These are phyloP conservation scores for Rhincodon typus DNA, from an alignment of 2,797 vertebrate genomes.

Conservation along the genomic window DNA sequence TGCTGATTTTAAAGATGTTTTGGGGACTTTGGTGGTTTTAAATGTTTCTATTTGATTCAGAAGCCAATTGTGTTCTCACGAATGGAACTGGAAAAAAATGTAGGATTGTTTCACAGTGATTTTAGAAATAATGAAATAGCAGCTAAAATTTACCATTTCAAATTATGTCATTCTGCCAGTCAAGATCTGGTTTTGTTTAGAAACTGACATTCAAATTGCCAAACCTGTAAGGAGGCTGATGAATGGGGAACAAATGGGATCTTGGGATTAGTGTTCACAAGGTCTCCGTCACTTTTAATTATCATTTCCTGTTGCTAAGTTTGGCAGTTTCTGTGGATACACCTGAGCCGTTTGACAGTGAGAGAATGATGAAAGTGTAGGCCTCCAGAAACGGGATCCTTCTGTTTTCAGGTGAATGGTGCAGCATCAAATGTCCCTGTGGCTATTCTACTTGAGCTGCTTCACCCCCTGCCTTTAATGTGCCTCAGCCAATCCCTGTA, in stretches of 20 bases:
- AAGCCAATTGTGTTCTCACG: background rate
- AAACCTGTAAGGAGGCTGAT: background rate
- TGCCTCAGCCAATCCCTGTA: background rate
- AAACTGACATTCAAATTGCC: background rate
- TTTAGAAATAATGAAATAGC: background rate
- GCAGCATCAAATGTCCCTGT: background rate
- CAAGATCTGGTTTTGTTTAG: constrained; percentile 33
- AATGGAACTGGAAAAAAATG: background rate
- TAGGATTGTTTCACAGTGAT: background rate
- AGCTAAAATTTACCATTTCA: background rate
- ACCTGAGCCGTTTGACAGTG: background rate
- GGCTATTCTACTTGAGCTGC: background rate
- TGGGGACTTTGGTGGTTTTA: background rate
- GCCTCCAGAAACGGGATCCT: background rate
- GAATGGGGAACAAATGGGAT: background rate
- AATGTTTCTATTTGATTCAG: background rate
- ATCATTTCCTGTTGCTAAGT: background rate
- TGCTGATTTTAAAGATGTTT: background rate
- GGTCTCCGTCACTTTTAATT: background rate
- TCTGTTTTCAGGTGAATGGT: too few relatives aligned
- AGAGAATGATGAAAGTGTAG: background rate
- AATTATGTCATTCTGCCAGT: background rate
- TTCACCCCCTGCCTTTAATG: too few relatives aligned
- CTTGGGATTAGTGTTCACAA: background rate
- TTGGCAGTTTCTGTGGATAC: constrained; percentile 6